Percentiles rank a stretch among this genome's conserved stretches.
Conservation (phyloP, 2,113 vertebrate genomes). For the Fregata magnificens region DNA sequence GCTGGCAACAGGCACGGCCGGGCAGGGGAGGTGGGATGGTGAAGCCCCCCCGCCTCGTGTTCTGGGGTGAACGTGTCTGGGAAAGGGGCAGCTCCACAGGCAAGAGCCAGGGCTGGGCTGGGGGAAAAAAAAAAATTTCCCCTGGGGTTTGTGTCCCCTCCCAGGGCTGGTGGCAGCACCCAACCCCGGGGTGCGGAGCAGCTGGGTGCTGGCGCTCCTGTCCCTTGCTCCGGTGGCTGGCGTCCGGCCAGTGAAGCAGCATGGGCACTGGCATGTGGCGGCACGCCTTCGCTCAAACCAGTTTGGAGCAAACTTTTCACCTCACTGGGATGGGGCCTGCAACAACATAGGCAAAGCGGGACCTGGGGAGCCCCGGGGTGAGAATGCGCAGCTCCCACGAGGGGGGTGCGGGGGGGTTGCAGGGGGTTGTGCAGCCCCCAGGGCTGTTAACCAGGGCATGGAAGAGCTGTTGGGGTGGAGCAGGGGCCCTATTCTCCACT, state of each 20-base stretch:
- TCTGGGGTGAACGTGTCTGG: not conserved
- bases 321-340: not conserved
- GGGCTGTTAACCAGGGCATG: not conserved
- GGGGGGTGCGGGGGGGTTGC: not conserved
- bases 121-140: not conserved
- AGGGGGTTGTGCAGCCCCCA: not conserved
- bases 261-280: not conserved
- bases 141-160: not conserved
- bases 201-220: fast-evolving
- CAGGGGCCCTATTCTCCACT: not conserved
- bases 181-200: fast-evolving
- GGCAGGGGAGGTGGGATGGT: not conserved
- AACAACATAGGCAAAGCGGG: fast-evolving
- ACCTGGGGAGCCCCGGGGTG: not conserved
- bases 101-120: not conserved
- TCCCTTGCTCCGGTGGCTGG: fast-evolving
- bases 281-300: not conserved
- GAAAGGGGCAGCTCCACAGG: not conserved
- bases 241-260: fast-evolving
- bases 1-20: not conserved
- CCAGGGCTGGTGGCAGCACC: not conserved
- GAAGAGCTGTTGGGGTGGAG: not conserved
- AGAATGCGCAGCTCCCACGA: not conserved
- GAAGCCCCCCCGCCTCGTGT: not conserved
- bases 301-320: not conserved